A percentile compares a stretch with the other conserved stretches of the same genome.
phyloP scores from a whole-genome alignment of 1,140 invertebrate species.

The Mercenaria mercenaria region DNA sequence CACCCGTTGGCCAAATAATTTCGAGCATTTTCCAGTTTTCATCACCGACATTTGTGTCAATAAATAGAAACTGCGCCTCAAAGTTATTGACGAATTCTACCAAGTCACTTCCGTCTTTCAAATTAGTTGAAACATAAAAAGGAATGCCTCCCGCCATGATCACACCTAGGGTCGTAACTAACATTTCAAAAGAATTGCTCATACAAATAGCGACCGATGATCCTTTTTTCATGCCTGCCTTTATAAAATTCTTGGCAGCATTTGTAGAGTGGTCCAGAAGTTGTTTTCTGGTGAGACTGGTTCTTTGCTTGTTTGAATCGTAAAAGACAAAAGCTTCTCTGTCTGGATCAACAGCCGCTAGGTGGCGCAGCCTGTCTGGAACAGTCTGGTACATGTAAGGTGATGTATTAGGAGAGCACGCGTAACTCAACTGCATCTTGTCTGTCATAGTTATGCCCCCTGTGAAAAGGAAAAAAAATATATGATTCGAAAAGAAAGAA shows the following conservation, averaged over 20 bases:
- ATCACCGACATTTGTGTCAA: conserved; percentile 32
- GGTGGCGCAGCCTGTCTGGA: conserved; percentile 11
- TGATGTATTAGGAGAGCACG: not conserved
- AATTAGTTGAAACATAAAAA: not conserved
- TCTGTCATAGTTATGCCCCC: not conserved
- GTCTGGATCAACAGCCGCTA: conserved; percentile 35
- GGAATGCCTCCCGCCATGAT: conserved; percentile 45
- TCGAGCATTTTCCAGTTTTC: conserved; percentile 40
- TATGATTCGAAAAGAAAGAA: no score
- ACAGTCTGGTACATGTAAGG: conserved; percentile 55
- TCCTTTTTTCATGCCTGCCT: conserved; percentile 48
- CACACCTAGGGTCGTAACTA: not conserved
- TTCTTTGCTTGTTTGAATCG: not conserved
- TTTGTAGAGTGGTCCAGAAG: conserved; percentile 10
- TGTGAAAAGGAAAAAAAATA: no score
- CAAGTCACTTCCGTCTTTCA: conserved; percentile 64
- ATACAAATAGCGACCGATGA: conserved; percentile 42
- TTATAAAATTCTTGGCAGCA: conserved; percentile 7
- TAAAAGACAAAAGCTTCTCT: conserved; percentile 58
- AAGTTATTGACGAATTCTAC: conserved; percentile 27
- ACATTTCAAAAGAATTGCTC: conserved; percentile 60
- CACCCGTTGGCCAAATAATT: not conserved
- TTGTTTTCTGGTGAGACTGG: conserved; percentile 23
- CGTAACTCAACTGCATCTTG: conserved; percentile 23
- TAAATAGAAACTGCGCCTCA: conserved; percentile 20